Base-by-base conservation (phyloP, 2,888 invertebrate species). In the Carabus problematicus region DNA sequence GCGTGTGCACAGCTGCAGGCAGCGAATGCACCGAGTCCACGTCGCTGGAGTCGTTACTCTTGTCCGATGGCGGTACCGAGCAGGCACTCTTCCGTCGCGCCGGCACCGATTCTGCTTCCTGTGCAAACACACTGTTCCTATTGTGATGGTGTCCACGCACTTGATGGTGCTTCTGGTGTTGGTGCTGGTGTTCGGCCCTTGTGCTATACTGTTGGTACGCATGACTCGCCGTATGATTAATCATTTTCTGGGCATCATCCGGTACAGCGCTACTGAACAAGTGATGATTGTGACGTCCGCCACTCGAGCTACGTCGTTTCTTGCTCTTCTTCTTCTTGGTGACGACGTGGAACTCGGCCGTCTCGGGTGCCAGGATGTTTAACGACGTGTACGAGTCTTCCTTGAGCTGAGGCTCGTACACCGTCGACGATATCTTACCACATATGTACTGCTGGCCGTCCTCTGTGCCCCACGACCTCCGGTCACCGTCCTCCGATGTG, bases 21-120 rank as follows among this genome's bases (percentile, higher is more conserved):
- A 93, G 84, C 74, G 94, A 94, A 83, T 93, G 93, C 74, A 93
- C 92, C 12, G 93, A 93, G 79, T 94, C 94, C 77, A 90, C 85
- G 81, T 92, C 92, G 78, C 91, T 92, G 75, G 93, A 93, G 80
- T 92, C 93, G 79, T 85, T 85, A 72, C 91, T 91, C 82, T 93
- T 92, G 77, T 94, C 94, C 76, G 90, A 91, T 71, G 92, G 92
- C 64, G 94, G 93, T 83, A 90, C 88, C 62, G 90, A 91, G 71
- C 89, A 88, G 18, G 92, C 90, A n/a, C 89, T 91, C 82, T 88
- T 90, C 75, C 89, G 85, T 73, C 88, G 71, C 18, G 71, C 74
- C 8, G 72, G 62, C n/a, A 59, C 59, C 29, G 29, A 29, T 12
- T 29, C 49, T 3, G 16, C 42, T 2, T 52, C 52, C 8, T 16